phyloP scores from a whole-genome alignment of 2,888 invertebrate species.

The Eupithecia tripunctaria region DNA sequence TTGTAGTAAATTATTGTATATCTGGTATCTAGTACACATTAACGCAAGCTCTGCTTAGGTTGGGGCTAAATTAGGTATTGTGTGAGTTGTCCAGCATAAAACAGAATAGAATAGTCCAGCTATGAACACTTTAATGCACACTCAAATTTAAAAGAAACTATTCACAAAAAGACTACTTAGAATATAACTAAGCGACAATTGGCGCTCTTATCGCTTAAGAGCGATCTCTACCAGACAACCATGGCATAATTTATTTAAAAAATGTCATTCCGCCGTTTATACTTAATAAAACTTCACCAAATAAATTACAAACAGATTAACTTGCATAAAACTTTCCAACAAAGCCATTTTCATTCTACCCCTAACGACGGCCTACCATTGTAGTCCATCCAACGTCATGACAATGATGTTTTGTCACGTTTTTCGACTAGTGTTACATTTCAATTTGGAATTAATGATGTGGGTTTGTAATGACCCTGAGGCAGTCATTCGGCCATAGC shows the following conservation, averaged over 20 bases:
- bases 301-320: slow-evolving; percentile 8
- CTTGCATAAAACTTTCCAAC: neutral
- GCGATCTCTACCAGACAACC: no score
- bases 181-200: no score
- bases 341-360: neutral
- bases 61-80: neutral
- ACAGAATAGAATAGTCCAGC: no score
- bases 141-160: no score
- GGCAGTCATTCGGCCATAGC: neutral
- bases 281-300: neutral
- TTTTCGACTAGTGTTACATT: slow-evolving; percentile 57
- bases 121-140: no score
- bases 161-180: no score
- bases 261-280: no score
- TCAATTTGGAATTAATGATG: slow-evolving; percentile 50
- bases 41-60: no score
- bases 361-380: slow-evolving; percentile 14
- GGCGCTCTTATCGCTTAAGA: no score
- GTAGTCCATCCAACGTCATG: slow-evolving; percentile 12
- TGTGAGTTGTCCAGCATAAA: neutral
- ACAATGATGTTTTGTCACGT: slow-evolving; percentile 52
- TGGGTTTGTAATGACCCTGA: slow-evolving; percentile 13
- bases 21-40: no score
- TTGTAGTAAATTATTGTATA: no score
- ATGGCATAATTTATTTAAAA: no score